These are phyloP conservation scores for Catostylus mosaicus DNA, from an alignment of 30 jellyfish, hydroid and myxozoan species.

Conservation along the genomic window DNA sequence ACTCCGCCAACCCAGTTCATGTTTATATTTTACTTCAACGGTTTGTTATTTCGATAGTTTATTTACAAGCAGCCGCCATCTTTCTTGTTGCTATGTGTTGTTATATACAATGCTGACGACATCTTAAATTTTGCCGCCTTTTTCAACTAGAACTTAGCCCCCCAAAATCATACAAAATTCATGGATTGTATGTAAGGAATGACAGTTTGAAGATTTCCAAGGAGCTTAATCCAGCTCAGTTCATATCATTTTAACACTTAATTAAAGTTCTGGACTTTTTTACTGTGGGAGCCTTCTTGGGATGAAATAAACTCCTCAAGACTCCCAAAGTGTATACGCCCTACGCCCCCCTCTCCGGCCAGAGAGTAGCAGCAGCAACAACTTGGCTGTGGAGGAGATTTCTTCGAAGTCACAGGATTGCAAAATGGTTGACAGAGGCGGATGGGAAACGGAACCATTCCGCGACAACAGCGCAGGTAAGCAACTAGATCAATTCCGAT, in stretches of 20 bases:
- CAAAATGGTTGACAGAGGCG: slow-evolving; percentile 67
- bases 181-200: no score
- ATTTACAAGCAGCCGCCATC: neutral
- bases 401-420: slow-evolving; percentile 57
- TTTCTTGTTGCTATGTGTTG: neutral
- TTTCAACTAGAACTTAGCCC: neutral
- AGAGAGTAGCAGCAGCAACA: no score
- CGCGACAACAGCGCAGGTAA: slow-evolving; percentile 67
- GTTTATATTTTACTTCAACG: neutral
- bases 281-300: no score
- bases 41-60: neutral
- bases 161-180: no score
- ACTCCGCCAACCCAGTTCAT: slow-evolving; percentile 97
- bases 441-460: slow-evolving; percentile 76
- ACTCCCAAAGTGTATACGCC: no score
- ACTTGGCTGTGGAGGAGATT: slow-evolving; percentile 38
- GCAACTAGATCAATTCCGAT: no score
- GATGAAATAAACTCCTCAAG: no score
- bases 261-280: no score
- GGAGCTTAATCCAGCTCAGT: no score
- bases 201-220: no score
- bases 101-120: slow-evolving; percentile 8
- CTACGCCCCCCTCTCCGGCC: no score
- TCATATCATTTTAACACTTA: no score
- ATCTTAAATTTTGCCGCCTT: neutral